Base-by-base conservation (phyloP, 1,140 invertebrate species). In the Odontomachus brunneus region DNA sequence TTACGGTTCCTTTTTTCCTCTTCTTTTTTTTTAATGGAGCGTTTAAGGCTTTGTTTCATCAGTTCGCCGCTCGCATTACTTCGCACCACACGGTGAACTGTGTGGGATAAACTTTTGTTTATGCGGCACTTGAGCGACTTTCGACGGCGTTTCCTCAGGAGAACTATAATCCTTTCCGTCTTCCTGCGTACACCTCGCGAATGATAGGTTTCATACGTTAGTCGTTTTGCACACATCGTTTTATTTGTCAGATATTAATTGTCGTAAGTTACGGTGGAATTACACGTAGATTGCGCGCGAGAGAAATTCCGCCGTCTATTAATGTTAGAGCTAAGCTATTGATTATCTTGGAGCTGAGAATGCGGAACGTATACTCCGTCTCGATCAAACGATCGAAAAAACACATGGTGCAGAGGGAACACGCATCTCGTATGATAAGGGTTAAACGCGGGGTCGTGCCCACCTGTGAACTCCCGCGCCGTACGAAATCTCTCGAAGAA, bases 261-360 rank as follows among this genome's bases (percentile, higher is more conserved):
- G 49, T 55, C 67, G 22, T 26, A 29, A 69, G 33, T 80, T 59
- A 80, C 33, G 33, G 24, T 17, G 26, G 33, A 80, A 69, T 57
- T 80, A 29, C 51, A 71, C 51, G 33, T n/a, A 15, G 17, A 80
- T 14, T 59, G 22, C 44, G 2, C 19, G 38, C 48, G 44, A 67
- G 14, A 71, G 22, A 57, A 29, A 59, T 80, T 57, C 62, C n/a
- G 51, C 9, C 24, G 22, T 80, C 22, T 80, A 57, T 71, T 80
- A 80, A 66, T 53, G 17, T 71, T 71, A 33, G 24, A 57, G 22
- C 48, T 38, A 76, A 53, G 74, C 51, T 80, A 80, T 80, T 57
- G 51, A 80, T 80, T 80, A 80, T 57, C 29, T 69, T 57, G 51
- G 33, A 69, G 24, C 7, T 14, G 33, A 57, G 63, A 71, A 80